Conservation (phyloP, 2,888 invertebrate species). For the Epirrita christyi region DNA sequence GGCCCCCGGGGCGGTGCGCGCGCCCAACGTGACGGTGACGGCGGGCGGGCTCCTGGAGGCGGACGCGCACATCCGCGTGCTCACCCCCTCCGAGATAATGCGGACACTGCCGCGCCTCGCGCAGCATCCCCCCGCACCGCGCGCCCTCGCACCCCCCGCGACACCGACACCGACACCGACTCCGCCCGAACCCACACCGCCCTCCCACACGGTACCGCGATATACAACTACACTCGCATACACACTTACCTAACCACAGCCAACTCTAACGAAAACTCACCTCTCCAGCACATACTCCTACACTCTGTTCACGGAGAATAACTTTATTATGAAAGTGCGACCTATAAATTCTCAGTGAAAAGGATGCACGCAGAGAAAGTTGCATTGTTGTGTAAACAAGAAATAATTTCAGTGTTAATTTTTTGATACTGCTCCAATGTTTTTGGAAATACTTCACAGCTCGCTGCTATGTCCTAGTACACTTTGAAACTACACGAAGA, state of each 20-base stretch:
- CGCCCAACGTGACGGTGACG: conserved; percentile 88
- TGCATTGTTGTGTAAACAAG: background rate
- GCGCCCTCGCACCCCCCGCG: conserved; percentile 52
- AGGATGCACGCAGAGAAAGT: background rate
- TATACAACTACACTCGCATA: conserved; percentile 29
- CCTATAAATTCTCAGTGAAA: background rate
- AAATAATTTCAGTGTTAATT: background rate
- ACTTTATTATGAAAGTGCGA: too few relatives aligned
- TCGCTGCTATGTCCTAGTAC: background rate
- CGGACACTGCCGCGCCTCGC: conserved; percentile 94
- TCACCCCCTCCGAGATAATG: conserved; percentile 96
- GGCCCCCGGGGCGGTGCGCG: conserved; percentile 77
- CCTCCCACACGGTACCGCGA: conserved; percentile 35
- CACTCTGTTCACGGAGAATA: too few relatives aligned
- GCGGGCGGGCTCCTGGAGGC: conserved; percentile 85
- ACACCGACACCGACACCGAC: conserved; percentile 33
- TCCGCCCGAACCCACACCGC: conserved; percentile 44
- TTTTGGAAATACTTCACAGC: background rate
- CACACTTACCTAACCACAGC: conserved; percentile 7
- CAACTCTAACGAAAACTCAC: too few relatives aligned
- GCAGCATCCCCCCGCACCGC: conserved; percentile 84
- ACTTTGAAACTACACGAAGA: background rate
- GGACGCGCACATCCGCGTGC: conserved; percentile 94
- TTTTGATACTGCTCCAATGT: background rate
- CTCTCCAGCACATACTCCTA: too few relatives aligned